A percentile compares a stretch with the other conserved stretches of the same genome.
Conservation (phyloP, 2,113 vertebrate genomes). For the Panthera leo region DNA sequence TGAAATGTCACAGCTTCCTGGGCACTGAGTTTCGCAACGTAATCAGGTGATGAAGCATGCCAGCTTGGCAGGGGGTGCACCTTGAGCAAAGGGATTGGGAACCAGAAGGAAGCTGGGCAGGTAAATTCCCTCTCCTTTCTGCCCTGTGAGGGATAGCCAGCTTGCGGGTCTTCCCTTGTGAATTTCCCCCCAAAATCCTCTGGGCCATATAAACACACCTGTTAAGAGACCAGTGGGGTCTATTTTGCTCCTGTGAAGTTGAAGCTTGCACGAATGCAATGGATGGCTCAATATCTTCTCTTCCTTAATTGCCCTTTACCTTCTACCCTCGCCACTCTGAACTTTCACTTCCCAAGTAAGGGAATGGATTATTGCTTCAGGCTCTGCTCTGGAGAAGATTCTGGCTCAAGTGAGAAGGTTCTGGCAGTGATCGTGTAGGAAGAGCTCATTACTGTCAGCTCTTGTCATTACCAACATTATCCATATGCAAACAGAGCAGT, state of each 20-base stretch:
- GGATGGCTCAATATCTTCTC: too few relatives aligned
- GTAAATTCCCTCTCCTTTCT: not conserved
- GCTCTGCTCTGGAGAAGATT: not conserved
- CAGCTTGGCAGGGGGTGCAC: fast-evolving
- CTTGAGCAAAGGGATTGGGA: too few relatives aligned
- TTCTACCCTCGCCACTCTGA: not conserved
- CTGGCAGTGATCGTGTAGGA: not conserved
- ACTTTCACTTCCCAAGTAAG: not conserved
- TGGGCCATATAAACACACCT: not conserved
- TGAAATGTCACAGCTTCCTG: too few relatives aligned
- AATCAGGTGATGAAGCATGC: not conserved
- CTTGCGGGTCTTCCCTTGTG: not conserved
- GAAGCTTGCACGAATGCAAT: fast-evolving
- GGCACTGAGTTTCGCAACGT: not conserved
- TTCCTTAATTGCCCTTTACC: not conserved
- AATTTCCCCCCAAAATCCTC: not conserved
- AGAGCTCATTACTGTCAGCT: too few relatives aligned
- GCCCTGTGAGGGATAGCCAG: not conserved
- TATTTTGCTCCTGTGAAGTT: not conserved
- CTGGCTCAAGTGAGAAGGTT: not conserved
- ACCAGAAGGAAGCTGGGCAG: not conserved
- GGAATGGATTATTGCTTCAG: not conserved
- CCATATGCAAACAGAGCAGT: fast-evolving
- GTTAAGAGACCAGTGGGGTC: not conserved
- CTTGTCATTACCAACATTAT: fast-evolving